phyloP scores from a whole-genome alignment of 2,113 vertebrate species.

The Antennarius striatus region DNA sequence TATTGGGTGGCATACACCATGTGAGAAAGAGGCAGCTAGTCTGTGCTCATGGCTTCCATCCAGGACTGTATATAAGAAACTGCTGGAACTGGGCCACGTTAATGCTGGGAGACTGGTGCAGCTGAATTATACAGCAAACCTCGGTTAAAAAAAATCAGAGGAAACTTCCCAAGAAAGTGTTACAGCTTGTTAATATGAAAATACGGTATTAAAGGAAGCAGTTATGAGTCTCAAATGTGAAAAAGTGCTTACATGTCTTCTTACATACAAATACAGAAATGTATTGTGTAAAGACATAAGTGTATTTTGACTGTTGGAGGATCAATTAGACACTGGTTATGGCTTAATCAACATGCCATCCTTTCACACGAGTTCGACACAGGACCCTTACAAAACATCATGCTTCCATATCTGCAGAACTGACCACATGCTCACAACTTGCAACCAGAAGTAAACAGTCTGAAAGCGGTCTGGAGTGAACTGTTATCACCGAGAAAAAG shows the following conservation, averaged over 20 bases:
- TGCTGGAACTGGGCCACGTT: conserved; percentile 52
- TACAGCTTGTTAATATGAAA: conserved; percentile 39
- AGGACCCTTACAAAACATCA: not conserved
- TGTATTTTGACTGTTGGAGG: conserved; percentile 24
- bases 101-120: conserved; percentile 47
- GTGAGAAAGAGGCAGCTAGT: conserved; percentile 69
- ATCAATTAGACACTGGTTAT: conserved; percentile 10
- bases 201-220: conserved; percentile 45
- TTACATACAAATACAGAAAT: conserved; percentile 33
- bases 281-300: conserved; percentile 21
- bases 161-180: conserved; percentile 22
- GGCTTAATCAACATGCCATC: conserved; percentile 11
- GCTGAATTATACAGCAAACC: conserved; percentile 31
- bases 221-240: conserved; percentile 37
- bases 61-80: conserved; percentile 60
- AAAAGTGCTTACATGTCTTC: conserved; percentile 37
- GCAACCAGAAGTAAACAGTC: conserved; percentile 23
- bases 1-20: conserved; percentile 97
- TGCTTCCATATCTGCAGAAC: conserved; percentile 8
- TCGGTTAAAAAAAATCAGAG: conserved; percentile 16
- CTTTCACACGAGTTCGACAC: not conserved
- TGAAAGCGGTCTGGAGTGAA: conserved; percentile 25
- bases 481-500: conserved; percentile 40
- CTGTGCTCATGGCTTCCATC: conserved; percentile 25
- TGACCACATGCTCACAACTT: conserved; percentile 27